These are phyloP conservation scores for Eretmocerus hayati DNA, from an alignment of 2,888 invertebrate species.

Conservation along the genomic window DNA sequence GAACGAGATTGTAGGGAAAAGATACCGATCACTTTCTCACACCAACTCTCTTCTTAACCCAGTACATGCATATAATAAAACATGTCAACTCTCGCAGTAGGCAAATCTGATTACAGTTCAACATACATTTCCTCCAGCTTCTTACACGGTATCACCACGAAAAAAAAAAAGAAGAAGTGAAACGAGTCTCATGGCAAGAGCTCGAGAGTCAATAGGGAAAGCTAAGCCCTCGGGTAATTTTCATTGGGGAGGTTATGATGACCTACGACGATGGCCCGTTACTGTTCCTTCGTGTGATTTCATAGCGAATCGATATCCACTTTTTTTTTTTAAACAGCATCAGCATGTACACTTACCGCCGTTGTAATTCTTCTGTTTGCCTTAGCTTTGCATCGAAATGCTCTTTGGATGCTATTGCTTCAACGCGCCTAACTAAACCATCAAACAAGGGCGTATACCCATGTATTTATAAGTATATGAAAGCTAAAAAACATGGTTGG, in stretches of 20 bases:
- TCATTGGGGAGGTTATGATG: not conserved
- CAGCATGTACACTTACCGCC: not conserved
- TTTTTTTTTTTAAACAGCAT: constrained; percentile 4
- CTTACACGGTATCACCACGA: not conserved
- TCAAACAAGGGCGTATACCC: too few species aligned
- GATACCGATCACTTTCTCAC: too few species aligned
- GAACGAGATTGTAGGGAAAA: too few species aligned
- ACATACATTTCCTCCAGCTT: not conserved
- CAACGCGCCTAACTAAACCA: too few species aligned
- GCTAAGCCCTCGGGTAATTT: constrained; percentile 17
- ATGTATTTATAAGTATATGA: too few species aligned
- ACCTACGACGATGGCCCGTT: not conserved
- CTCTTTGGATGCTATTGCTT: too few species aligned
- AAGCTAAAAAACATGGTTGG: too few species aligned
- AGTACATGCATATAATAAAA: too few species aligned
- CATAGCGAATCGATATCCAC: constrained; percentile 19
- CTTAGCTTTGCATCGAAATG: constrained; percentile 17
- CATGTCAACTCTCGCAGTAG: too few species aligned
- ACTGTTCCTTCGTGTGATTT: constrained; percentile 11
- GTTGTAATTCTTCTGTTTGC: constrained; percentile 13
- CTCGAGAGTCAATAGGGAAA: constrained; percentile 15
- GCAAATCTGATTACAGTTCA: constrained; percentile 18
- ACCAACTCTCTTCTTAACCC: too few species aligned
- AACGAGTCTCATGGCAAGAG: not conserved
- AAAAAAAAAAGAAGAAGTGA: constrained; percentile 4